Base-by-base conservation (phyloP, 2,888 invertebrate genomes). In the Magallana nippona region DNA sequence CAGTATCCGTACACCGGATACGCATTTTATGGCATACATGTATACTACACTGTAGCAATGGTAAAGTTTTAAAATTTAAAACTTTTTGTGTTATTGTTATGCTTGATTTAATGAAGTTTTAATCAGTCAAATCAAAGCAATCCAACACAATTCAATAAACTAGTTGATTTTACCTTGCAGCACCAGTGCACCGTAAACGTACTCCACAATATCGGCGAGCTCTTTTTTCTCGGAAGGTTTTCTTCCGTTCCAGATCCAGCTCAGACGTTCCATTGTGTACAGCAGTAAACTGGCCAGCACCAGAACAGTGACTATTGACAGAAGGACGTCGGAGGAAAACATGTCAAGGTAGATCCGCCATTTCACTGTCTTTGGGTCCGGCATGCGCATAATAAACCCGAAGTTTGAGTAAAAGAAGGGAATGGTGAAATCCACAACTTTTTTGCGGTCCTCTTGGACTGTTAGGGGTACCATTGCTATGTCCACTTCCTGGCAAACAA, bases 301-400 rank as follows among this genome's bases (percentile, higher is more conserved):
- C 13, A 71, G 71, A 32, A 22, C 71, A 32, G 71, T 71, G 10
- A 0, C 19, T 27, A 71, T 71, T 22, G 71, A 19, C 11, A 22
- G 15, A 5, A 71, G 22, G 15, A 71, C 71, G 15, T 22, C 27
- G 11, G 71, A 22, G 27, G 71, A 17, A 32, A 71, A 71, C 71
- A 71, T 71, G 15, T 71, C 71, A 32, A 71, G 32, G 15, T 71
- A 71, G 15, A 71, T 71, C 32, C 71, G 22, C 71, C 71, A 71
- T 27, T 71, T 71, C 27, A 71, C 71, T 22, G 32, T 71, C 27
- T 71, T 71, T 22, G 71, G 71, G 27, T 71, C 71, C 11, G 71
- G 71, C 71, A 71, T 71, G 71, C 71, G 71, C 71, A 71, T 71
- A 22, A 71, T 71, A 32, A 71, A 71, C 15, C 27, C 71, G 27